Conservation (phyloP, 2,888 invertebrate genomes). For the Tetramorium bicarinatum region DNA sequence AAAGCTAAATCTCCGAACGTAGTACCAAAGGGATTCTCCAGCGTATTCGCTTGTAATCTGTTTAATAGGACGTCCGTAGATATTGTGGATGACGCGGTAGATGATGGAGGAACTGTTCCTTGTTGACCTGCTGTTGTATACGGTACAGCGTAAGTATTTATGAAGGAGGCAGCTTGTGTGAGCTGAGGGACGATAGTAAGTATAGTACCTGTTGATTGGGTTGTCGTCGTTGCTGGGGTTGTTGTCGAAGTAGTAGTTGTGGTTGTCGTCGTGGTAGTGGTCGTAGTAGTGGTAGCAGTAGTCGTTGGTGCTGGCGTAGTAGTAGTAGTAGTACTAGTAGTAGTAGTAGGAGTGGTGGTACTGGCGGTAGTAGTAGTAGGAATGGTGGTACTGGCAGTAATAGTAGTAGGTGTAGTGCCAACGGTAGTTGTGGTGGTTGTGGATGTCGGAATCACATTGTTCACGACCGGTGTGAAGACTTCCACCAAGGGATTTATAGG, state of each 20-base stretch:
- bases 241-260: conserved; percentile 45
- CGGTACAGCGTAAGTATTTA: conserved; percentile 28
- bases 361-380: conserved; percentile 50
- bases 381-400: conserved; percentile 27
- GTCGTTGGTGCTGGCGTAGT: conserved; percentile 49
- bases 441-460: conserved; percentile 42
- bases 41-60: conserved; percentile 63
- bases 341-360: conserved; percentile 62
- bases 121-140: conserved; percentile 30
- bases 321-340: conserved; percentile 50
- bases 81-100: conserved; percentile 57
- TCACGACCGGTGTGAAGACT: conserved; percentile 79
- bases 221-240: conserved; percentile 60
- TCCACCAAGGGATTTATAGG: conserved; percentile 81
- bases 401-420: conserved; percentile 61
- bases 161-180: conserved; percentile 23
- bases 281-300: conserved; percentile 25
- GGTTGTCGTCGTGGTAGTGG: conserved; percentile 33
- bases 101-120: conserved; percentile 20
- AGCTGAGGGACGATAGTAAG: conserved; percentile 25
- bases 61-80: conserved; percentile 27
- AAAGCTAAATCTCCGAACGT: conserved; percentile 88
- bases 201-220: conserved; percentile 53
- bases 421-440: conserved; percentile 36
- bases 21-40: conserved; percentile 82